phyloP scores from a whole-genome alignment of 2,797 vertebrate species.

The Falco berigora region DNA sequence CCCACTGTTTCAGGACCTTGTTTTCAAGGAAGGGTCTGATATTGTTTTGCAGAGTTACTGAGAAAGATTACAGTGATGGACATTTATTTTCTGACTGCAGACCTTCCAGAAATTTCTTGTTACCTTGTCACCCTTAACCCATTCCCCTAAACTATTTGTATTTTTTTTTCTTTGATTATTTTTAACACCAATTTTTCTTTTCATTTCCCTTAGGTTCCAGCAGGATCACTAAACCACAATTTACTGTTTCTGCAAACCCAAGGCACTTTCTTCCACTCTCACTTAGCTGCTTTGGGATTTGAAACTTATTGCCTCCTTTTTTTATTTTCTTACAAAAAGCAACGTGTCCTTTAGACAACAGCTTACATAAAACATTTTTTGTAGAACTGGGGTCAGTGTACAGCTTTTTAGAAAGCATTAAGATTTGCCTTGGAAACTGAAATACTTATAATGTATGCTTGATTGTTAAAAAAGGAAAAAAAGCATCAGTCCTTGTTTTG shows the following conservation, averaged over 20 bases:
- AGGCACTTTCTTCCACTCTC: constrained; percentile 63
- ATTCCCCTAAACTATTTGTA: not conserved
- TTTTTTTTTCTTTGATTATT: constrained; percentile 43
- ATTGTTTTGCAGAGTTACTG: not conserved
- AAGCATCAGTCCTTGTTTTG: not conserved
- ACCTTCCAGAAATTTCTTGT: not conserved
- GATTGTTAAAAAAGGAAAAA: not conserved
- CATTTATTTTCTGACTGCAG: not conserved
- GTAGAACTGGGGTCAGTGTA: constrained; percentile 44
- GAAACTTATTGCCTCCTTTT: constrained; percentile 67
- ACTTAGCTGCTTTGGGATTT: constrained; percentile 73
- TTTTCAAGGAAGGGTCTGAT: not conserved
- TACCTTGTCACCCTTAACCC: not conserved
- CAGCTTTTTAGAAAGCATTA: constrained; percentile 36
- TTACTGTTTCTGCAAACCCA: constrained; percentile 68
- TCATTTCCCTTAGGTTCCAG: constrained; percentile 54
- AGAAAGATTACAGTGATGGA: not conserved
- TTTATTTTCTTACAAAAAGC: constrained; percentile 62
- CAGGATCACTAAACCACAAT: constrained; percentile 70
- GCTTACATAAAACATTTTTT: constrained; percentile 63
- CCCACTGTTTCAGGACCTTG: not conserved
- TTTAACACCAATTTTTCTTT: constrained; percentile 59
- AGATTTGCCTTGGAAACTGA: constrained; percentile 44
- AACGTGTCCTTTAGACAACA: constrained; percentile 49
- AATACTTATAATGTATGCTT: not conserved